A percentile compares a stretch with the other conserved stretches of the same genome.
Conservation (phyloP, 64 coral and sea anemone genomes). For the Catalaphyllia jardinei region DNA sequence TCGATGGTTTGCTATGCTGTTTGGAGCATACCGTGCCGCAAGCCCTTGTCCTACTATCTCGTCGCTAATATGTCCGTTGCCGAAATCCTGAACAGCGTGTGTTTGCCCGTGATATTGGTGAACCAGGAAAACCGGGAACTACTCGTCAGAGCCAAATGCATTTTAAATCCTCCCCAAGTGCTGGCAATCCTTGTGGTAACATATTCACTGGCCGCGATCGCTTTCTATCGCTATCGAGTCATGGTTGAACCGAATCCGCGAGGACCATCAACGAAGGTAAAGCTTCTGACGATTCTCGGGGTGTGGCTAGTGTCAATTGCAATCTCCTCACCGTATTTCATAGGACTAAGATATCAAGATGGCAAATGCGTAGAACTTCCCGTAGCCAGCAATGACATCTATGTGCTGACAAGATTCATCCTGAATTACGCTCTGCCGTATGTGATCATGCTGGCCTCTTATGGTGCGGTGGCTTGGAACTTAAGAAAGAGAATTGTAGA, state of each 20-base stretch:
- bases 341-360: background rate
- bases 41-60: constrained; percentile 54
- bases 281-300: background rate
- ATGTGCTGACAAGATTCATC: background rate
- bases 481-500: background rate
- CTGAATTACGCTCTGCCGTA: constrained; percentile 33
- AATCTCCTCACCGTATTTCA: background rate
- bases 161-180: background rate
- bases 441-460: constrained; percentile 32
- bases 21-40: constrained; percentile 1
- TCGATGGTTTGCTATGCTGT: constrained; percentile 41
- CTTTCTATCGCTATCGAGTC: constrained; percentile 58
- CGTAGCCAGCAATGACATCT: background rate
- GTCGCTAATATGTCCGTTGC: constrained; percentile 59
- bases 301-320: constrained; percentile 27
- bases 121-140: background rate
- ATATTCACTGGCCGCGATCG: constrained; percentile 39
- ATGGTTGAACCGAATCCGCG: constrained; percentile 1
- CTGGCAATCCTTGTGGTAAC: constrained; percentile 22
- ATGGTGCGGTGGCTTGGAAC: constrained; percentile 33
- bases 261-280: background rate
- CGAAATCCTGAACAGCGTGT: constrained; percentile 28
- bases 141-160: constrained; percentile 34
- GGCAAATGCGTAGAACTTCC: background rate
- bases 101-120: background rate